phyloP scores from a whole-genome alignment of 2,888 invertebrate species.

The Brenthis daphne region DNA sequence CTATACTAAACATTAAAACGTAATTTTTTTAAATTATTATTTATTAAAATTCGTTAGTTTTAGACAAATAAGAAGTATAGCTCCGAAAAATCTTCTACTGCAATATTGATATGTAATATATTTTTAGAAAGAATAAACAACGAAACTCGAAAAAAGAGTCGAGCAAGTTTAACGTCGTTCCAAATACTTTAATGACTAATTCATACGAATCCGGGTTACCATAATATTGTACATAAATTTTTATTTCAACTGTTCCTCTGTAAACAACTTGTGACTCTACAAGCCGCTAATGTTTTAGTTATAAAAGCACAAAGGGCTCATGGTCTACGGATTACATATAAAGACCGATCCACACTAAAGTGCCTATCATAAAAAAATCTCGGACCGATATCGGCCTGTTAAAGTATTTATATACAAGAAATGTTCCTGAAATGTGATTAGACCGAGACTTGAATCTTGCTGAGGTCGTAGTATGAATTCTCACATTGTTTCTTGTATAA shows the following conservation, averaged over 20 bases:
- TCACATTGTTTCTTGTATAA: no score
- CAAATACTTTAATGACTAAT: slow-evolving; percentile 3
- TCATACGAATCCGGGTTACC: slow-evolving; percentile 10
- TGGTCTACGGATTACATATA: background rate
- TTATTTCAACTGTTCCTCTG: background rate
- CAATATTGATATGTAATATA: background rate
- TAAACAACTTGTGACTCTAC: background rate
- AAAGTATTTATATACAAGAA: no score
- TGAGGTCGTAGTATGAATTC: no score
- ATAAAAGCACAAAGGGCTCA: slow-evolving; percentile 4
- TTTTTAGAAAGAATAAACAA: background rate
- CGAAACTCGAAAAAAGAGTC: background rate
- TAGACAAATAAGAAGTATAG: no score
- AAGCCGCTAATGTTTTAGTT: slow-evolving; percentile 4
- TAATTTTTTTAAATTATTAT: no score
- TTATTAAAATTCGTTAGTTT: no score
- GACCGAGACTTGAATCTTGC: no score
- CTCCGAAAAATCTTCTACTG: no score
- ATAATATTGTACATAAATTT: background rate
- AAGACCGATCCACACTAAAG: background rate
- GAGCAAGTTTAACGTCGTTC: background rate
- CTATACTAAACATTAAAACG: no score
- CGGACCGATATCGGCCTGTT: no score
- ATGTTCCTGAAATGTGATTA: no score
- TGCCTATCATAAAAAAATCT: no score